Percentiles rank a stretch among this genome's conserved stretches.
phyloP scores from a whole-genome alignment of 2,113 vertebrate species.

The Clarias gariepinus region DNA sequence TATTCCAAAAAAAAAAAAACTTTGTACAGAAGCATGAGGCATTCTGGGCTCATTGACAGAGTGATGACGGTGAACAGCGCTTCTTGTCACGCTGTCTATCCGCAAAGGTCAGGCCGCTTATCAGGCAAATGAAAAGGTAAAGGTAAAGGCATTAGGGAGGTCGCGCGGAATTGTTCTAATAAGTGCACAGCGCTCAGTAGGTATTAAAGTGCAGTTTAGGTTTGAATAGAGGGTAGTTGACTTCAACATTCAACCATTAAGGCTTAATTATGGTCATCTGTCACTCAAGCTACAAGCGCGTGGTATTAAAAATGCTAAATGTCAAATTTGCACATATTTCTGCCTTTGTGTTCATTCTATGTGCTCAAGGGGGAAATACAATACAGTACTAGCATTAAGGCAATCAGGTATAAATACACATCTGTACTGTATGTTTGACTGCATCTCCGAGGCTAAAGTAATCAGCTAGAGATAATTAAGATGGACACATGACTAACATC shows the following conservation, averaged over 20 bases:
- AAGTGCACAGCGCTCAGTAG: not conserved
- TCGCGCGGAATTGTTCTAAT: not conserved
- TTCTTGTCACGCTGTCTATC: not conserved
- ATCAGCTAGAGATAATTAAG: not conserved
- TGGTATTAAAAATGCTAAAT: constrained; percentile 21
- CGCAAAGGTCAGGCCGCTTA: constrained; percentile 23
- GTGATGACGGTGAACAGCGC: not conserved
- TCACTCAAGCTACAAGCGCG: constrained; percentile 4
- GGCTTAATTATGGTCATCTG: constrained; percentile 27
- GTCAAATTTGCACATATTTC: not conserved
- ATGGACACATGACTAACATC: not conserved
- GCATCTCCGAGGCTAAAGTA: not conserved
- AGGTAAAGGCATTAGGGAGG: constrained; percentile 28
- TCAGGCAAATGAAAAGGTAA: constrained; percentile 24
- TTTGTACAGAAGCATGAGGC: not conserved
- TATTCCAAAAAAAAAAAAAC: not conserved
- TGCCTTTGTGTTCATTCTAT: not conserved
- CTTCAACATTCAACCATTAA: not conserved
- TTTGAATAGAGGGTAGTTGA: constrained; percentile 5
- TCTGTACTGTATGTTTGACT: not conserved
- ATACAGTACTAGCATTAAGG: too few species aligned
- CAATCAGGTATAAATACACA: not conserved
- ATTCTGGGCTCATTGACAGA: not conserved
- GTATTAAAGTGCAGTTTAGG: constrained; percentile 23
- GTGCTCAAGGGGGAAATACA: not conserved